phyloP scores from a whole-genome alignment of 2,113 vertebrate species.

The Salvator merianae region DNA sequence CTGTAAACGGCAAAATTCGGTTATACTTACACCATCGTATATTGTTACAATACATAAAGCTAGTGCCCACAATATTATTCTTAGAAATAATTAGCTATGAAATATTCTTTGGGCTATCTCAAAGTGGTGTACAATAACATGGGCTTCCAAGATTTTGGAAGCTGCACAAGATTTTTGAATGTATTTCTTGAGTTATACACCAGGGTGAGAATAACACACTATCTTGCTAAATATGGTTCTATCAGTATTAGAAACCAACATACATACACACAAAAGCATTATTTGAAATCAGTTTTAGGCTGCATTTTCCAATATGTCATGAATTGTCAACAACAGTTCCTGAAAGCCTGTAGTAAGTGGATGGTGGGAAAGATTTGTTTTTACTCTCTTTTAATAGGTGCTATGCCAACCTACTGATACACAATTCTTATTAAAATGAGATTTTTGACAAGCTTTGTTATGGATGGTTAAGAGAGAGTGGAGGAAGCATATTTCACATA shows the following conservation, averaged over 20 bases:
- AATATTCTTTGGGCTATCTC: too few relatives aligned
- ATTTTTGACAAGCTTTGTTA: slow-evolving; percentile 31
- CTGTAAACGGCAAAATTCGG: neutral
- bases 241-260: neutral
- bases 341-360: neutral
- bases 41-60: neutral
- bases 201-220: neutral
- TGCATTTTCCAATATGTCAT: neutral
- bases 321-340: slow-evolving; percentile 16
- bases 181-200: too few relatives aligned
- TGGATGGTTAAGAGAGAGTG: neutral
- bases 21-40: neutral
- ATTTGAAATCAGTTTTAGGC: slow-evolving; percentile 14
- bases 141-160: neutral
- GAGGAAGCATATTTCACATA: neutral
- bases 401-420: slow-evolving; percentile 23
- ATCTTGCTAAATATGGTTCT: slow-evolving; percentile 13
- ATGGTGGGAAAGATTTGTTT: slow-evolving; percentile 14
- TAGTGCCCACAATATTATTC: neutral
- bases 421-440: slow-evolving; percentile 35
- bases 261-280: neutral
- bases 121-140: too few relatives aligned
- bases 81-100: too few relatives aligned
- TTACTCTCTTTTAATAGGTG: slow-evolving; percentile 22
- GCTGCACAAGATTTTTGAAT: neutral